Base-by-base conservation (phyloP, 2,888 invertebrate genomes). In the Ophonus ardosiacus region DNA sequence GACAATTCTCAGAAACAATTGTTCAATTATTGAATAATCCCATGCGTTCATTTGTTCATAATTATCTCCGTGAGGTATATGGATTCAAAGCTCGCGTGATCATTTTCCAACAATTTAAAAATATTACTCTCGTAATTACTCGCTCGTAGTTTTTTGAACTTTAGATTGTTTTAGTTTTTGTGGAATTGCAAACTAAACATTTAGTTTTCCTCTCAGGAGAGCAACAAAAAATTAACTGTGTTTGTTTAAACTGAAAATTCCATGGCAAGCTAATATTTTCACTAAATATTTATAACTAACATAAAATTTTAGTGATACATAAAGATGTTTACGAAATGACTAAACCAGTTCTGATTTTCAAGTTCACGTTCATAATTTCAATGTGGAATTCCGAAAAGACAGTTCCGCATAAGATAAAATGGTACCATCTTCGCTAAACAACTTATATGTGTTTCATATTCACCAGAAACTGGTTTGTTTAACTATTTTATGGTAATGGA, bases 41-140 rank as follows among this genome's bases (percentile, higher is more conserved):
- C 15, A 38, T 68, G 38, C 13, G 68, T 15, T 68, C 68, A 68
- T 68, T 68, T 68, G 68, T 15, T 38, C 31, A 68, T 68, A 68
- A 68, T 68, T 68, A 68, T 38, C 7, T 38, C 15, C 38, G 31
- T 68, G 38, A 21, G 63, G 8, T 63, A 13, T 38, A 63, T 63
- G 8, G 63, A 38, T 31, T 31, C 68, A n/a, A n/a, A 68, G 68
- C 38, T 68, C 38, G 68, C 68, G 68, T 68, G 68, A 68, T 68
- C n/a, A 68, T 38, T 68, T 63, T 68, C 15, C 24, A 68, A 24
- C 38, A 68, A 38, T 68, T 68, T 68, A 68, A 68, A 68, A 68
- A 31, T 68, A 68, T 38, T 68, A 68, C 38, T 10, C 31, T 24
- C 68, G 38, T 38, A 38, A 68, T 68, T 68, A 68, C 38, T 38